phyloP scores from a whole-genome alignment of 1,140 invertebrate genomes.

The Acromyrmex echinatior region DNA sequence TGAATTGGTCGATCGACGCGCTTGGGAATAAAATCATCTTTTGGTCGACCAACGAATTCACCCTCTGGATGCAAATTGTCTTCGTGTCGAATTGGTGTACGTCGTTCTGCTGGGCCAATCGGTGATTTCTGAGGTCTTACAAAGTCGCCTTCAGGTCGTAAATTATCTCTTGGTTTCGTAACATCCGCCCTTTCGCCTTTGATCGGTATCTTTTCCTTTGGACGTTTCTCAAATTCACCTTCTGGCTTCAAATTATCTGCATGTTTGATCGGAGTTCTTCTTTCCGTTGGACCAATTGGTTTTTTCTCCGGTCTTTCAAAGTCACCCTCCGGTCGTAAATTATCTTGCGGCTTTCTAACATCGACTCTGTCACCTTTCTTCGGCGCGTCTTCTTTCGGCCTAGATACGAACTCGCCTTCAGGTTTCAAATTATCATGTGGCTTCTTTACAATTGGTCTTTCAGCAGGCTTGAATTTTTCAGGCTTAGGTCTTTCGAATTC shows the following conservation, averaged over 20 bases:
- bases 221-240: slow-evolving; percentile 86
- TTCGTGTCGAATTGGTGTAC: slow-evolving; percentile 80
- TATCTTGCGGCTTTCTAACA: slow-evolving; percentile 86
- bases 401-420: too few relatives aligned
- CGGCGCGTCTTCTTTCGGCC: slow-evolving; percentile 79
- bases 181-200: slow-evolving; percentile 77
- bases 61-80: slow-evolving; percentile 87
- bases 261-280: slow-evolving; percentile 79
- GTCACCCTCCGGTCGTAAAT: slow-evolving; percentile 88
- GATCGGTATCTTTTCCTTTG: slow-evolving; percentile 73
- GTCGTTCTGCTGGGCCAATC: slow-evolving; percentile 81
- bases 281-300: slow-evolving; percentile 85
- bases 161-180: slow-evolving; percentile 83
- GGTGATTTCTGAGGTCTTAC: slow-evolving; percentile 77
- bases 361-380: slow-evolving; percentile 84
- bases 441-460: too few relatives aligned
- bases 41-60: slow-evolving; percentile 86
- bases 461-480: too few relatives aligned
- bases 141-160: slow-evolving; percentile 88
- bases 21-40: slow-evolving; percentile 88
- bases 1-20: slow-evolving; percentile 88
- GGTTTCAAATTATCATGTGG: too few relatives aligned
- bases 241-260: slow-evolving; percentile 84
- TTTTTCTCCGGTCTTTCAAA: slow-evolving; percentile 86
- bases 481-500: slow-evolving; percentile 78